These are phyloP conservation scores for Megatriorchis doriae DNA, from an alignment of 2,113 vertebrate genomes.

Conservation along the genomic window DNA sequence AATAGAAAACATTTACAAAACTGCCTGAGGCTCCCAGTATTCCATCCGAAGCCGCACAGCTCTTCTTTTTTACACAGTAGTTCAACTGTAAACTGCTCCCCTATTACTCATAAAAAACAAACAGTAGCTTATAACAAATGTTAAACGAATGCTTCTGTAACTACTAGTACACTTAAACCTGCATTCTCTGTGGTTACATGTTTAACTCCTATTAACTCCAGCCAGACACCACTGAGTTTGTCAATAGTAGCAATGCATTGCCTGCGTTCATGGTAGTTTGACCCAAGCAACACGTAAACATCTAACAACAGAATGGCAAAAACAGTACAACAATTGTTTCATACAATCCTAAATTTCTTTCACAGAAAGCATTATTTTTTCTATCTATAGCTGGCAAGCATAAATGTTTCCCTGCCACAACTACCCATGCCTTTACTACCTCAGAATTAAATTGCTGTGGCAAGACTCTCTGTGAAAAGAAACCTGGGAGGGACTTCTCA, in stretches of 20 bases:
- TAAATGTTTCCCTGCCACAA: background rate
- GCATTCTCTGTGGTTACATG: background rate
- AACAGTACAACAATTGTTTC: background rate
- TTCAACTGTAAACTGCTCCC: slow-evolving; percentile 36
- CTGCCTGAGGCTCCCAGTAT: background rate
- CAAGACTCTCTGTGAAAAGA: background rate
- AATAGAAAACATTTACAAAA: slow-evolving; percentile 25
- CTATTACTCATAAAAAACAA: slow-evolving; percentile 43
- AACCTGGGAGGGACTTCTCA: background rate
- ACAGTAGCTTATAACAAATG: slow-evolving; percentile 10
- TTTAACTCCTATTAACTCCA: background rate
- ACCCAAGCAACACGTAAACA: background rate
- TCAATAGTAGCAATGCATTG: background rate
- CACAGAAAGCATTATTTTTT: background rate
- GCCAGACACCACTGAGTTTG: background rate
- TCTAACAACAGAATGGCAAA: background rate
- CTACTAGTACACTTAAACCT: background rate
- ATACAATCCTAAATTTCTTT: background rate
- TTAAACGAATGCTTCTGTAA: slow-evolving; percentile 25
- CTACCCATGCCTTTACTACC: background rate
- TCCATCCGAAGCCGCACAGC: background rate
- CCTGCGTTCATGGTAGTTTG: background rate
- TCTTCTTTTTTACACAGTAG: background rate
- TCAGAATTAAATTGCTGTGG: background rate
- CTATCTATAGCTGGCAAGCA: background rate